Conservation (phyloP, 2,113 vertebrate species). For the Rhodinocichla rosea region DNA sequence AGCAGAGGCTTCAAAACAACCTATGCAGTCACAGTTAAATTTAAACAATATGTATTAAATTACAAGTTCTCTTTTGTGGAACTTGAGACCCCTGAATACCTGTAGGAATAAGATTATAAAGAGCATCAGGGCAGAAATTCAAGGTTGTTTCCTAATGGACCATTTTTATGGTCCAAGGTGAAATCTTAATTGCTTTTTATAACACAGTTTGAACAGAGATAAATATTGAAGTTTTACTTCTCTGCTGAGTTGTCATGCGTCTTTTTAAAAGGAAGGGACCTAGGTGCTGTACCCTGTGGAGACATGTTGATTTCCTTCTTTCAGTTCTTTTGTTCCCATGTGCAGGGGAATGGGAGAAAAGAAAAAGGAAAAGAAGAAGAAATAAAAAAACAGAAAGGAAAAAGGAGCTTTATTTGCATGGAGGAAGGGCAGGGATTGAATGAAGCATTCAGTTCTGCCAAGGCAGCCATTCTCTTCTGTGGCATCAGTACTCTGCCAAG, state of each 20-base stretch:
- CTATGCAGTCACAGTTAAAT: background rate
- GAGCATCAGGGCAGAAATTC: background rate
- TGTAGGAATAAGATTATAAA: background rate
- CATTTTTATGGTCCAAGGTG: background rate
- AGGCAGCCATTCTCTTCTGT: slow-evolving; percentile 2
- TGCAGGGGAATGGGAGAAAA: background rate
- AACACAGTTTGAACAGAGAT: background rate
- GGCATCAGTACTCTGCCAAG: slow-evolving; percentile 17
- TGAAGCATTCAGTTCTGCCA: slow-evolving; percentile 34
- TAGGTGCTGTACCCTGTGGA: background rate
- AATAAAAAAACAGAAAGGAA: too few relatives aligned
- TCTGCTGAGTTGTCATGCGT: background rate
- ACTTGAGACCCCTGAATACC: background rate
- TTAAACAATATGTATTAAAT: background rate
- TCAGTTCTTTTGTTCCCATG: background rate
- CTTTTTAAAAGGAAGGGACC: background rate
- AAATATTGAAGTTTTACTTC: background rate
- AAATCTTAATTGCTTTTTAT: background rate
- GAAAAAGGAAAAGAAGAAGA: background rate
- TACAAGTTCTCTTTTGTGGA: background rate
- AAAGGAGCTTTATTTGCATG: background rate
- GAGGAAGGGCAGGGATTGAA: slow-evolving; percentile 15
- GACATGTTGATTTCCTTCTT: background rate
- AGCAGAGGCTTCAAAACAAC: background rate
- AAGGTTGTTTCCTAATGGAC: background rate